These are phyloP conservation scores for Malurus leucopterus DNA, from an alignment of 2,797 vertebrate species.

Conservation along the genomic window DNA sequence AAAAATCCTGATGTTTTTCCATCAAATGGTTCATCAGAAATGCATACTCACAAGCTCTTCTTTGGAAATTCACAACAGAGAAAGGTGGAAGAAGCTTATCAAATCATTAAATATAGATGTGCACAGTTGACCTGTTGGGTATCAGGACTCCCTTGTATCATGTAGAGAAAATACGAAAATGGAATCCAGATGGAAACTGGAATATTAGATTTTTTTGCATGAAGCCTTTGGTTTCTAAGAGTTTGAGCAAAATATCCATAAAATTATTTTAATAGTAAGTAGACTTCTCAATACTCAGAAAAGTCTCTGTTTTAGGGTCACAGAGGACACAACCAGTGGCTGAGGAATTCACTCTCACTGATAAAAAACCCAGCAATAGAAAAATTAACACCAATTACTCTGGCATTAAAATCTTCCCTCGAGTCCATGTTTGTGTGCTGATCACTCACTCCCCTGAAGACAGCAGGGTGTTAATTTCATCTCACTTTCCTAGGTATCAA, in stretches of 20 bases:
- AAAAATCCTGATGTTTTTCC: constrained; percentile 1
- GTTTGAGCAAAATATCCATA: background rate
- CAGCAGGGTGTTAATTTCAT: background rate
- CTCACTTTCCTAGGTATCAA: background rate
- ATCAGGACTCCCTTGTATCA: background rate
- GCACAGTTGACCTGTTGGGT: background rate
- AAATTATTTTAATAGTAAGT: background rate
- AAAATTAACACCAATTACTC: background rate
- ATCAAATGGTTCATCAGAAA: constrained; percentile 46
- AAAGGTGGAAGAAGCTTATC: constrained; percentile 2
- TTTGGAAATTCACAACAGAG: background rate
- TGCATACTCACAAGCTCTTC: background rate
- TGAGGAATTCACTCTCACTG: background rate
- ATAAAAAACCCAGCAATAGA: background rate
- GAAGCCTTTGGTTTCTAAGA: background rate
- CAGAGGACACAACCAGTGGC: background rate
- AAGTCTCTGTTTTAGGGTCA: background rate
- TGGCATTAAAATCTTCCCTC: background rate
- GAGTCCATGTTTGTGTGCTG: background rate
- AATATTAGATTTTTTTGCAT: background rate
- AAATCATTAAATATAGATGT: constrained; percentile 53
- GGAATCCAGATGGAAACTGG: background rate
- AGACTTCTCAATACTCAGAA: background rate
- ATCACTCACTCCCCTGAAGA: background rate
- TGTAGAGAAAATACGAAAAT: background rate